Evolutionary conservation across 2,888 invertebrate genomes (phyloP).

Genomic region (Nephrotoma flavescens): DNA sequence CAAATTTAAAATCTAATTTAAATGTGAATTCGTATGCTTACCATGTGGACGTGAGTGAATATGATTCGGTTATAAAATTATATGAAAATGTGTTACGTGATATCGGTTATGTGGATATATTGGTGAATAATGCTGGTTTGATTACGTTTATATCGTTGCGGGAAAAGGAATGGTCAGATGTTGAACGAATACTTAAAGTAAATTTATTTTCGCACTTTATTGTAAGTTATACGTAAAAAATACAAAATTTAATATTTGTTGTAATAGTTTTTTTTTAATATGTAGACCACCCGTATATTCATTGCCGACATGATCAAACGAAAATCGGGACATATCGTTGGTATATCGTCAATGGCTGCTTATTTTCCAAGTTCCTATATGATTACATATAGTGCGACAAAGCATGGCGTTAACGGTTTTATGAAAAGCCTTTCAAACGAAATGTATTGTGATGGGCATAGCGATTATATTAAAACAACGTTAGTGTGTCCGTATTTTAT

Average conservation of each 20-base stretch:
- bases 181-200: conserved; percentile 31
- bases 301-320: conserved; percentile 6
- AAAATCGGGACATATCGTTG: conserved; percentile 6
- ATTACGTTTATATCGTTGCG: conserved; percentile 30
- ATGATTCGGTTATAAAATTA: conserved; percentile 5
- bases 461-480: conserved; percentile 7
- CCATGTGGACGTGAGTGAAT: conserved; percentile 9
- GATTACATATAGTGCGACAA: conserved; percentile 6
- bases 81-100: conserved; percentile 8
- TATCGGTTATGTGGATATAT: conserved; percentile 31
- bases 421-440: conserved; percentile 5
- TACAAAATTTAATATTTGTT: neutral
- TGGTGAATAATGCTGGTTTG: conserved; percentile 34
- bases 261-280: neutral
- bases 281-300: conserved; percentile 6
- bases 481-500: conserved; percentile 9
- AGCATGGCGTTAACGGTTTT: conserved; percentile 6
- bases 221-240: conserved; percentile 20
- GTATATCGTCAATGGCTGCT: conserved; percentile 6
- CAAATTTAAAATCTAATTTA: conserved; percentile 10
- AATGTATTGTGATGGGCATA: neutral
- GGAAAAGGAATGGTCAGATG: conserved; percentile 27
- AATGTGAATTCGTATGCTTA: neutral
- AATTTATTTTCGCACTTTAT: conserved; percentile 33
- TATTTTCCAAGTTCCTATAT: neutral